phyloP scores from a whole-genome alignment of 2,888 invertebrate species.

The Macaria notata region DNA sequence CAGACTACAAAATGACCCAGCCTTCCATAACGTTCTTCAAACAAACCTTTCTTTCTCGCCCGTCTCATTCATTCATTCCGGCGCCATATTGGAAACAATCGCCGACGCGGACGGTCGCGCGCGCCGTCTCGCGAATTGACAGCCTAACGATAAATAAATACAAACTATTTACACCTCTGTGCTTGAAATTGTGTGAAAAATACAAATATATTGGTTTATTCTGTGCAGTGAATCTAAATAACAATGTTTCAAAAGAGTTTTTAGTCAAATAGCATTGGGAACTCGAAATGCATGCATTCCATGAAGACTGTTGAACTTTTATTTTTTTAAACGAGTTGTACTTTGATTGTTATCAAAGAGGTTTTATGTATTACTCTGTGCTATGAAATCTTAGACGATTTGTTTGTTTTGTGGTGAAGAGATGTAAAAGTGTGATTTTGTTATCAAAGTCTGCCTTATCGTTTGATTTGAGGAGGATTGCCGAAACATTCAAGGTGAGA shows the following conservation, averaged over 20 bases:
- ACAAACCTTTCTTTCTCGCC: no score
- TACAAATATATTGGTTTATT: slow-evolving; percentile 36
- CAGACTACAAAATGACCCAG: no score
- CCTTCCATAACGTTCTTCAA: no score
- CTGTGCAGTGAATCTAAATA: slow-evolving; percentile 51
- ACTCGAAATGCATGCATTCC: slow-evolving; percentile 74
- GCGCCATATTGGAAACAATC: slow-evolving; percentile 73
- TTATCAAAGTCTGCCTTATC: slow-evolving; percentile 55
- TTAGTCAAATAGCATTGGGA: slow-evolving; percentile 38
- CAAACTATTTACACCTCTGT: slow-evolving; percentile 61
- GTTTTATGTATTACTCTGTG: slow-evolving; percentile 50
- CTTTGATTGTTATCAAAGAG: slow-evolving; percentile 67
- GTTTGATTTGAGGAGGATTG: slow-evolving; percentile 57
- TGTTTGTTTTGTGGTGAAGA: slow-evolving; percentile 29
- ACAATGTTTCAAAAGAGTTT: slow-evolving; percentile 24
- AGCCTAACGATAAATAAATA: slow-evolving; percentile 60
- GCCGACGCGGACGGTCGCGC: slow-evolving; percentile 49
- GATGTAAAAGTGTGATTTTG: slow-evolving; percentile 49
- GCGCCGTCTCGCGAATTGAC: slow-evolving; percentile 62
- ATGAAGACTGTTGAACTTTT: slow-evolving; percentile 76
- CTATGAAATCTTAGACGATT: slow-evolving; percentile 39
- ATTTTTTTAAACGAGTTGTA: slow-evolving; percentile 67
- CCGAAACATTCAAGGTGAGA: slow-evolving; percentile 75
- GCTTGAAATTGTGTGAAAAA: slow-evolving; percentile 39
- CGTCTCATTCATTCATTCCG: slow-evolving; percentile 15